A percentile compares a stretch with the other conserved stretches of the same genome.
Evolutionary conservation across 2,113 vertebrate genomes (phyloP).

Genomic region (Microtus richardsoni): DNA sequence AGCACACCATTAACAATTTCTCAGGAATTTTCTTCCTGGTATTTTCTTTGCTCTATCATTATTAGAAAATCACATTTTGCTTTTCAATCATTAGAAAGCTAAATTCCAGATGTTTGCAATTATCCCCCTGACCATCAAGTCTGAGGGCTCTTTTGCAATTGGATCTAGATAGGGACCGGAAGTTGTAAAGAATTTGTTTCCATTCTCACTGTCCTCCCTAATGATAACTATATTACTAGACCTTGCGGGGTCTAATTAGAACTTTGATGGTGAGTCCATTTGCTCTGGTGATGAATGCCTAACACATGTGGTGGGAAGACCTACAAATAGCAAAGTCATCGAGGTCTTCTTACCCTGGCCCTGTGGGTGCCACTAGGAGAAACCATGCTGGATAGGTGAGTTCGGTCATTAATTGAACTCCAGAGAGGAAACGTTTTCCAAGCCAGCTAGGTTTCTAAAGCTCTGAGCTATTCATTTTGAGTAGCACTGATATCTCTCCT

Average conservation of each 20-base stretch:
- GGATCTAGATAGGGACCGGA: background rate
- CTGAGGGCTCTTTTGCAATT: background rate
- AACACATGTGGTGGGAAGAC: background rate
- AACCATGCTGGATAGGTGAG: background rate
- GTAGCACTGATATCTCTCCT: constrained; percentile 49
- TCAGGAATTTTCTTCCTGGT: background rate
- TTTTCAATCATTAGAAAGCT: constrained; percentile 24
- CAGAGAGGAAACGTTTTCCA: constrained; percentile 72
- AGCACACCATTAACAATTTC: background rate
- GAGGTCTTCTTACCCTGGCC: background rate
- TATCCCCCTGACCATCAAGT: background rate
- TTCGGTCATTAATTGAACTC: constrained; percentile 72
- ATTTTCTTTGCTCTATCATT: background rate
- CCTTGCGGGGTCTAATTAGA: constrained; percentile 74
- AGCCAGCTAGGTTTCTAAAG: constrained; percentile 72
- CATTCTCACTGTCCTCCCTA: constrained; percentile 64
- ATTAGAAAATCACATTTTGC: constrained; percentile 5
- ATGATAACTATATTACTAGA: constrained; percentile 75
- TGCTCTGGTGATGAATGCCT: constrained; percentile 64
- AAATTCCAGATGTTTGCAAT: background rate
- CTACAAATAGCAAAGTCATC: background rate
- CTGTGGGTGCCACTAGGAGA: background rate
- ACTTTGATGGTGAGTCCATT: constrained; percentile 76
- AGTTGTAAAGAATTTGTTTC: constrained; percentile 73
- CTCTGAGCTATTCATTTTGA: constrained; percentile 74